Conservation (phyloP, 2,888 invertebrate genomes). For the Dichetophora obliterata region DNA sequence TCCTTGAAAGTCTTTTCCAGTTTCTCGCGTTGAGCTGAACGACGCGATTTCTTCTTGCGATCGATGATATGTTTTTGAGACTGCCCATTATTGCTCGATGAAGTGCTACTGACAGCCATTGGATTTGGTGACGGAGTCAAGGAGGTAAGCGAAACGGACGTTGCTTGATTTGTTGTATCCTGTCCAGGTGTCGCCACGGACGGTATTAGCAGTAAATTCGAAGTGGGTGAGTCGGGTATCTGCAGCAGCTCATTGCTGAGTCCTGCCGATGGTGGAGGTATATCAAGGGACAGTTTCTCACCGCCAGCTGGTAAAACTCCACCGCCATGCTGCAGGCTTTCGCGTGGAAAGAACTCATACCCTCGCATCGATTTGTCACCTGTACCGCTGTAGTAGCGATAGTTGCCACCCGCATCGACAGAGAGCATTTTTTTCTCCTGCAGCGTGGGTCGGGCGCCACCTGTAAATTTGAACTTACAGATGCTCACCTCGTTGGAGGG, state of each 20-base stretch:
- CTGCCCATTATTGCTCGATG: neutral
- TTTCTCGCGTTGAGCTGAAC: conserved; percentile 88
- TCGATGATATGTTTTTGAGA: conserved; percentile 52
- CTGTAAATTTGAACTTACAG: conserved; percentile 94
- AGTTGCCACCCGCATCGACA: conserved; percentile 90
- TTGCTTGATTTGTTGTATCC: conserved; percentile 47
- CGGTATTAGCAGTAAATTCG: conserved; percentile 54
- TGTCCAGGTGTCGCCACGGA: conserved; percentile 23
- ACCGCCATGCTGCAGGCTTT: conserved; percentile 76
- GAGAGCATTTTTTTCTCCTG: conserved; percentile 94
- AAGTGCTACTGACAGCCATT: neutral
- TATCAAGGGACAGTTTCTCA: conserved; percentile 65
- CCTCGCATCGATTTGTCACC: conserved; percentile 83
- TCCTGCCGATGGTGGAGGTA: conserved; percentile 66
- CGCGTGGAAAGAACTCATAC: conserved; percentile 83
- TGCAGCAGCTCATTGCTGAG: conserved; percentile 66
- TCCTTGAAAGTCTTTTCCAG: conserved; percentile 93
- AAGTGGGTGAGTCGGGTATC: conserved; percentile 64
- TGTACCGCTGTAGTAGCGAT: conserved; percentile 88
- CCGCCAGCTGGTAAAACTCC: conserved; percentile 72
- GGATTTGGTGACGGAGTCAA: conserved; percentile 27
- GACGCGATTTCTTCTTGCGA: conserved; percentile 80
- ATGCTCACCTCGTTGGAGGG: conserved; percentile 90
- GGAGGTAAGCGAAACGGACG: neutral
- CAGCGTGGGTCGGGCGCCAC: conserved; percentile 88